phyloP scores from a whole-genome alignment of 2,113 vertebrate species.

The Nyctibius bracteatus region DNA sequence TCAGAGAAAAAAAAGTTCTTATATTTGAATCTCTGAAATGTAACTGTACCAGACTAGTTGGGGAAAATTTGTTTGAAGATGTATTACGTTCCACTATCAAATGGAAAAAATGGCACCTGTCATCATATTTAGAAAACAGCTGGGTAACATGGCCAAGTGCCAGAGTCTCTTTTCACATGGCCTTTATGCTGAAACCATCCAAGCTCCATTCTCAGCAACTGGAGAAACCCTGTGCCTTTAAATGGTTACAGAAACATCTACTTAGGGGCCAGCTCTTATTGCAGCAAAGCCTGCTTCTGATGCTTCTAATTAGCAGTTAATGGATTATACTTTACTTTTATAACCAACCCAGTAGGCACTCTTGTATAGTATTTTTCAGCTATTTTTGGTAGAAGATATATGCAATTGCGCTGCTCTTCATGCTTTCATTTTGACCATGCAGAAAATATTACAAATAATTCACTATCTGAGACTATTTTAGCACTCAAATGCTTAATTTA shows the following conservation, averaged over 20 bases:
- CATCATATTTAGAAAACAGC: conserved; percentile 77
- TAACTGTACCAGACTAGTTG: conserved; percentile 58
- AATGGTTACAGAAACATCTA: conserved; percentile 59
- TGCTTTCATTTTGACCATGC: neutral
- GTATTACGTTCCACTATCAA: conserved; percentile 80
- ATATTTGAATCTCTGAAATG: conserved; percentile 61
- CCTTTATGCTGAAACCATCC: conserved; percentile 68
- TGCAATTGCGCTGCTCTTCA: neutral
- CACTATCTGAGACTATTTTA: conserved; percentile 13
- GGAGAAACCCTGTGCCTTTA: conserved; percentile 67
- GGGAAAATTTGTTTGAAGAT: conserved; percentile 79
- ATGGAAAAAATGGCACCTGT: conserved; percentile 80
- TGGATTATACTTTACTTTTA: conserved; percentile 60
- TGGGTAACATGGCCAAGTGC: conserved; percentile 71
- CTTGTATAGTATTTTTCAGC: conserved; percentile 47
- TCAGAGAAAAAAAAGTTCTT: neutral
- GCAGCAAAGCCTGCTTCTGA: conserved; percentile 63
- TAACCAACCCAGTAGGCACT: conserved; percentile 43
- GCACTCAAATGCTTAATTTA: neutral
- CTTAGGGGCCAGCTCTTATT: conserved; percentile 47
- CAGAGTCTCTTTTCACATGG: conserved; percentile 67
- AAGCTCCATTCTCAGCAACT: conserved; percentile 61
- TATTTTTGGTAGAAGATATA: conserved; percentile 34
- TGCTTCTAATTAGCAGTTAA: conserved; percentile 69
- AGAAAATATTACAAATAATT: conserved; percentile 21